These are phyloP conservation scores for Melitaea athalia DNA, from an alignment of 2,888 invertebrate genomes.

Conservation along the genomic window DNA sequence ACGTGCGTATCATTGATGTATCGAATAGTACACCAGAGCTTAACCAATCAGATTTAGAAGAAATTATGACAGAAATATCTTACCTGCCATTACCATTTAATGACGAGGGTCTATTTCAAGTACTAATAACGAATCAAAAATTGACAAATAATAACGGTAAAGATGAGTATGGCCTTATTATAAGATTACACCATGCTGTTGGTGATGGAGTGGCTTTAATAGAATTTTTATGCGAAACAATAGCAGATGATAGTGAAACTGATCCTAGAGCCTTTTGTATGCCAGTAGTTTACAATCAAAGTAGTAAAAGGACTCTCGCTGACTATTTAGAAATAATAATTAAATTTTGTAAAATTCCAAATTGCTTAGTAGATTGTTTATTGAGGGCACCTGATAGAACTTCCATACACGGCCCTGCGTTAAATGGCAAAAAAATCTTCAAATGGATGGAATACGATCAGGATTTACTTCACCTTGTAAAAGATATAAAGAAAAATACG, in stretches of 20 bases:
- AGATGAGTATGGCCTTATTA: slow-evolving; percentile 67
- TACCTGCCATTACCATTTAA: slow-evolving; percentile 69
- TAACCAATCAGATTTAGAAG: slow-evolving; percentile 57
- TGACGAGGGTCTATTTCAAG: slow-evolving; percentile 77
- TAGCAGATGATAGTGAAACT: slow-evolving; percentile 62
- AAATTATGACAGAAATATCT: slow-evolving; percentile 61
- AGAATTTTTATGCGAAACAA: slow-evolving; percentile 68
- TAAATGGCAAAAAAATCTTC: slow-evolving; percentile 69
- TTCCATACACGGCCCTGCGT: slow-evolving; percentile 66
- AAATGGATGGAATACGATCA: slow-evolving; percentile 64
- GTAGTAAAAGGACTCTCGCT: slow-evolving; percentile 34
- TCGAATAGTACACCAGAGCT: slow-evolving; percentile 49
- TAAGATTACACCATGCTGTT: slow-evolving; percentile 80
- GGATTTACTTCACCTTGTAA: slow-evolving; percentile 59
- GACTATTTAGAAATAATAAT: slow-evolving; percentile 50
- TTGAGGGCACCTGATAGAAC: slow-evolving; percentile 63
- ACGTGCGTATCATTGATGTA: slow-evolving; percentile 67
- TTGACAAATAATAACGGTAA: slow-evolving; percentile 45
- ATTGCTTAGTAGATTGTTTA: slow-evolving; percentile 54
- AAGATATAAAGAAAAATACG: slow-evolving; percentile 56
- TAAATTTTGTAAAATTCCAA: slow-evolving; percentile 50
- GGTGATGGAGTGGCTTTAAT: slow-evolving; percentile 80
- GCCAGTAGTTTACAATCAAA: slow-evolving; percentile 40
- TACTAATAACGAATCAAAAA: slow-evolving; percentile 64
- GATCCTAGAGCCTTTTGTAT: slow-evolving; percentile 45